A percentile compares a stretch with the other conserved stretches of the same genome.
Conservation (phyloP, 2,113 vertebrate species). For the Muntiacus muntjak region DNA sequence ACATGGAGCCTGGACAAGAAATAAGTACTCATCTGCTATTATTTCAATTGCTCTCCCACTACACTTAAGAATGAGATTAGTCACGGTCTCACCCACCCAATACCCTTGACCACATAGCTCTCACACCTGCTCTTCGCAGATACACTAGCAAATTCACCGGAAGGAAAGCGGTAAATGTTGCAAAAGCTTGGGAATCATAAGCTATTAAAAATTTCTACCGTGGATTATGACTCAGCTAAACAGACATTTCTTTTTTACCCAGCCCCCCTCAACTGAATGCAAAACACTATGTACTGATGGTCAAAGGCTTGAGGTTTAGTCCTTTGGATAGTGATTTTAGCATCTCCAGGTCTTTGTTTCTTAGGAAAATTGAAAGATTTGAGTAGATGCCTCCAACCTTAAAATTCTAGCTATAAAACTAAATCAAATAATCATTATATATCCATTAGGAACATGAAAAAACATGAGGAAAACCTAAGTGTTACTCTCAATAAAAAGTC, state of each 20-base stretch:
- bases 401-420: constrained; percentile 11
- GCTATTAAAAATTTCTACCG: not conserved
- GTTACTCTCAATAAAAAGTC: not conserved
- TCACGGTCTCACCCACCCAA: not conserved
- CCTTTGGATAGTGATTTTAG: not conserved
- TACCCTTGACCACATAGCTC: not conserved
- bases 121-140: not conserved
- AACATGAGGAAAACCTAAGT: not conserved
- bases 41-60: not conserved
- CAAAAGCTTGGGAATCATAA: not conserved
- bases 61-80: not conserved
- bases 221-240: not conserved
- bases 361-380: not conserved
- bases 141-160: not conserved
- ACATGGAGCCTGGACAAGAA: not conserved
- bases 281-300: not conserved
- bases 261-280: not conserved
- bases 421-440: not conserved
- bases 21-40: not conserved
- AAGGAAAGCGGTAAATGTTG: not conserved
- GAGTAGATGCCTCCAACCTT: not conserved
- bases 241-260: not conserved
- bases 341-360: not conserved
- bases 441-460: not conserved
- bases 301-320: not conserved